Evolutionary conservation across 2,113 vertebrate species (phyloP), one percentile per base, ranked within the genome.

Genomic region (Turnix velox): DNA sequence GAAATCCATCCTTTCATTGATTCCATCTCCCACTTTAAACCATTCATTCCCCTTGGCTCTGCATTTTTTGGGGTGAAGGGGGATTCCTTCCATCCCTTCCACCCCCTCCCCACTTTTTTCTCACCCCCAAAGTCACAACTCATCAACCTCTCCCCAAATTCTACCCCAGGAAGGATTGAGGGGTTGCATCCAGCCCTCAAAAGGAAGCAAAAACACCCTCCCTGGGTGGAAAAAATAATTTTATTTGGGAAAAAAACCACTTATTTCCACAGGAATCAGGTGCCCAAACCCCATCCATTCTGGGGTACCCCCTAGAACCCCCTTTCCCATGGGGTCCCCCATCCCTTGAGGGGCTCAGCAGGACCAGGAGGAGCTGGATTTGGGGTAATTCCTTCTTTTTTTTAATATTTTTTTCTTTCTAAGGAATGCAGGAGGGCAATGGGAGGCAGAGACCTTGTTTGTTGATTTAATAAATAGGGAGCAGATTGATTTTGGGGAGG

Each of bases 301-400:
- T 54, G 59, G 73, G 49, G 37, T 49, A 40, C 1, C 42, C 54
- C 78, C 2, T 7, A 2, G 7, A 40, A 15, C 7, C 10, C 51
- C 76, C 6, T 9, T 12, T 20, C 24, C 72, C 57, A 5, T 0
- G 10, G 65, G 20, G 1, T 6, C 23, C 30, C 22, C 58, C 22
- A 4, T 7, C 10, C 80, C 62, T 2, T 0, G 4, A 16, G 18
- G 13, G 5, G 25, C 43, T 42, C 4, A 0, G 11, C 5, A 28
- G 72, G 28, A 28, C 33, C 7, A 2, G 1, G 14, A 14, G 4
- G 35, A 5, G 8, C 33, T 13, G 68, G 5, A 2, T 51, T 52
- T 31, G 72, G 42, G 59, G 3, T 14, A 73, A 16, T 9, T 23
- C 3, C 35, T 48, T 20, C 28, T n/a, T n/a, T n/a, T n/a, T n/a